Evolutionary conservation across 1,140 invertebrate species (phyloP), one percentile per base, ranked within the genome.

Genomic region (Antheraea mylitta): DNA sequence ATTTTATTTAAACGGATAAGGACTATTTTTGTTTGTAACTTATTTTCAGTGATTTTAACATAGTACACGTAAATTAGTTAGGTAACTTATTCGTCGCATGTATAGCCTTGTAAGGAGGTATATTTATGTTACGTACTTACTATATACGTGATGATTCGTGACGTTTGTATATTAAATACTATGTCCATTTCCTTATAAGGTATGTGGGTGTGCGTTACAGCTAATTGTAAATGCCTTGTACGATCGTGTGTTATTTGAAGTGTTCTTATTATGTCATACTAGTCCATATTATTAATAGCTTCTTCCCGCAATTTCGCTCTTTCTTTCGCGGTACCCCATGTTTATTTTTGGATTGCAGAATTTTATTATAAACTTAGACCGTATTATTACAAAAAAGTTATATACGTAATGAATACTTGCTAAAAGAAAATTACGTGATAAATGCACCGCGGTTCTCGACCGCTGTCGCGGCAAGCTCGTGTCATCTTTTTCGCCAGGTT

Each of bases 221-320:
- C 61, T 37, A 63, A 63, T 63, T 30, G 13, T 63, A 30, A 63
- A 36, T 16, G 30, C 61, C 61, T 63, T 70, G 68, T 64, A 69
- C 61, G 16, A 53, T 53, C 45, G 45, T 53, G 16, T 53, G 0
- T 53, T 13, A 48, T 11, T 48, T 10, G 45, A 11, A 9, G 45
- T 48, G 3, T 48, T 7, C 13, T 53, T 53, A 53, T 53, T 53
- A n/a, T 53, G 11, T 53, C 45, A 53, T 13, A 53, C 11, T 13
- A n/a, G 13, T 53, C 5, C 8, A 42, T 9, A 11, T 2, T 42
- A 42, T 7, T 42, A 9, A 42, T 30, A 30, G 22, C 4, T 2
- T 30, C 4, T 30, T 30, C 1, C 22, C 1, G 22, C 22, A 30
- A 4, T 30, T 30, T 30, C 22, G 22, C 22, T 30, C 22, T 1